Evolutionary conservation across 2,113 vertebrate genomes (phyloP), one percentile per base, ranked within the genome.

Genomic region (Oryzias curvinotus): DNA sequence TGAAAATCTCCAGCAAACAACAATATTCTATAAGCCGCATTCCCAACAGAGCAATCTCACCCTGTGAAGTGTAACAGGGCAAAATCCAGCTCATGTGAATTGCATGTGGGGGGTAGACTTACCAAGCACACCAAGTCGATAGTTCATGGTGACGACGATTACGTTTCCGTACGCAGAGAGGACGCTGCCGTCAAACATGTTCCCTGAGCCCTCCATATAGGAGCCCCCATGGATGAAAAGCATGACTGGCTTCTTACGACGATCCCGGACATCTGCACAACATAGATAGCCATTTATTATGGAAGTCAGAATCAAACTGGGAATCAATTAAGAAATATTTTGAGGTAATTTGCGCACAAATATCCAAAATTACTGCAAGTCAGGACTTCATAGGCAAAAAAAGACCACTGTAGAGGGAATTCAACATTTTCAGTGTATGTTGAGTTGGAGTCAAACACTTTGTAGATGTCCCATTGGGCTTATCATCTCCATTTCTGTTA

Each of bases 111-210:
- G 0, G 8, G 13, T 57, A 62, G 19, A 91, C 92, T 90, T 90
- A 97, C 95, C 95, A 15, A 96, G 93, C 64, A 97, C 94, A 23
- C 95, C 95, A n/a, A 97, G 92, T 3, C 95, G 91, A 87, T 97
- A 97, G 93, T 97, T 97, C 90, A 97, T 93, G 50, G 95, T 96
- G 82, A 95, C 94, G 30, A 97, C 95, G 14, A 96, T 95, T 81
- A 95, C 95, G 14, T 95, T 97, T 86, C 95, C 95, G 4, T 95
- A 96, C 44, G 94, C 93, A 0, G 95, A 93, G 53, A 97, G 89
- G 78, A 96, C 90, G 2, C 94, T 95, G 71, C 93, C 94, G n/a
- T 96, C 95, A 12, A 97, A 97, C 94, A 97, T 94, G 85, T 96
- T 97, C 46, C 95, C 95, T 43, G 92, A 90, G 28, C 95, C 95